A percentile compares a stretch with the other conserved stretches of the same genome.
These are phyloP conservation scores for Staurois parvus DNA, from an alignment of 2,797 vertebrate species.

Conservation along the genomic window DNA sequence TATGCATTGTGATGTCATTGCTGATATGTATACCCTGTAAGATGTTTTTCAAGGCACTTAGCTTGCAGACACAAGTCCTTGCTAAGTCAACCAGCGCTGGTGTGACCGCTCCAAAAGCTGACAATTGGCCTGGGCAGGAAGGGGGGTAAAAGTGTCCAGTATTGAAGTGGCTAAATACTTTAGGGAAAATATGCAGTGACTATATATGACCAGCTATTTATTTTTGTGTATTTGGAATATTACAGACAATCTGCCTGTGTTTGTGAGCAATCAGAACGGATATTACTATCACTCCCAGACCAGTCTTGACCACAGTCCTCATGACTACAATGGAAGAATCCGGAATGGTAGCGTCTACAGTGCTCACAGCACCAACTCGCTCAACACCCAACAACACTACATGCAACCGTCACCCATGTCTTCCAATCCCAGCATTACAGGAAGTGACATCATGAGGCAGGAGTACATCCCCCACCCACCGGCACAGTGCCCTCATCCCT, in stretches of 20 bases:
- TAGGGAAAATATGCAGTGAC: too few species aligned
- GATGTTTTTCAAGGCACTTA: too few species aligned
- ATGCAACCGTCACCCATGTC: constrained; percentile 96
- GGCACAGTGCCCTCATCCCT: constrained; percentile 93
- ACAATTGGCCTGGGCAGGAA: too few species aligned
- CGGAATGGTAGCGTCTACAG: constrained; percentile 97
- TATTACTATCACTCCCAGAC: constrained; percentile 98
- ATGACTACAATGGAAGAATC: constrained; percentile 87
- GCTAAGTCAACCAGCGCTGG: too few species aligned
- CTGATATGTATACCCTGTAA: too few species aligned
- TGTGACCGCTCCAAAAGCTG: too few species aligned
- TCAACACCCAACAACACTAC: constrained; percentile 94
- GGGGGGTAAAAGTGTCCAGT: too few species aligned
- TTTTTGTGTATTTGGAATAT: neutral
- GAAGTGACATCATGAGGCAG: constrained; percentile 89
- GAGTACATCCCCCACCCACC: constrained; percentile 92
- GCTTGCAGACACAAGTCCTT: too few species aligned
- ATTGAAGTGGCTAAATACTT: too few species aligned
- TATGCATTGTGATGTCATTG: too few species aligned
- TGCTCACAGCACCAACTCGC: constrained; percentile 94
- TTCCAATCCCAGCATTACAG: constrained; percentile 95
- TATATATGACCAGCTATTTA: too few species aligned
- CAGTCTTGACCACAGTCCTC: constrained; percentile 89
- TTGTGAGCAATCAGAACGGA: constrained; percentile 93
- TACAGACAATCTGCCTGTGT: constrained; percentile 89